Evolutionary conservation across 53 echinoderm and acorn worm species (phyloP).

Genomic region (Mesocentrotus franciscanus): DNA sequence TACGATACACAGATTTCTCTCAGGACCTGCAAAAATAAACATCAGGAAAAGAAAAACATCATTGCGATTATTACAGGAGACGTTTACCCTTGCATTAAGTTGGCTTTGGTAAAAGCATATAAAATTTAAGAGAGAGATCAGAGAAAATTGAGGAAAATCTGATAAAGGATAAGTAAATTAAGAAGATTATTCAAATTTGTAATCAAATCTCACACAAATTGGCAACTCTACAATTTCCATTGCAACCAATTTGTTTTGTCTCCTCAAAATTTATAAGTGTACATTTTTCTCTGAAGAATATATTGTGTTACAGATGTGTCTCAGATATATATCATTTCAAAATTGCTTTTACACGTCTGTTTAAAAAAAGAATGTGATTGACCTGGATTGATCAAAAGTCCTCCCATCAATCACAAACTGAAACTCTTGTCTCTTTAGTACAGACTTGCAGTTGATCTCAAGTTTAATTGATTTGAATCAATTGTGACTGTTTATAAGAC

Average conservation of each 20-base stretch:
- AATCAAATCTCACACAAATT: too few relatives aligned
- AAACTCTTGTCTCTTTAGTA: too few relatives aligned
- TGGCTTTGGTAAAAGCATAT: background rate
- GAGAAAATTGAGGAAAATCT: background rate
- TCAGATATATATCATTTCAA: too few relatives aligned
- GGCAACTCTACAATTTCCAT: background rate
- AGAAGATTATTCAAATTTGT: background rate
- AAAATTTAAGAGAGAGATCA: background rate
- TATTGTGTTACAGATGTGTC: too few relatives aligned
- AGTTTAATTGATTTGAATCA: too few relatives aligned
- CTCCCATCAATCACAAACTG: background rate
- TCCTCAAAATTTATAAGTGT: too few relatives aligned
- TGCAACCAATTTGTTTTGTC: background rate
- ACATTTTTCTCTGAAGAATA: too few relatives aligned
- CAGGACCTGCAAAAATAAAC: slow-evolving; percentile 73
- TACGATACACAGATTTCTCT: slow-evolving; percentile 81
- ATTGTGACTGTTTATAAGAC: too few relatives aligned
- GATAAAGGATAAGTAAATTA: background rate
- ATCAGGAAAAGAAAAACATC: background rate
- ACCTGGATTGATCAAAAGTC: too few relatives aligned
- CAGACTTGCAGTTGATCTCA: too few relatives aligned
- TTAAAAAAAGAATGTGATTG: too few relatives aligned
- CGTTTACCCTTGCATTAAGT: background rate
- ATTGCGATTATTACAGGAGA: background rate
- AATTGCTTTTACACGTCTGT: too few relatives aligned